Conservation (phyloP, 2,888 invertebrate species). For the Palloptera scutellata region DNA sequence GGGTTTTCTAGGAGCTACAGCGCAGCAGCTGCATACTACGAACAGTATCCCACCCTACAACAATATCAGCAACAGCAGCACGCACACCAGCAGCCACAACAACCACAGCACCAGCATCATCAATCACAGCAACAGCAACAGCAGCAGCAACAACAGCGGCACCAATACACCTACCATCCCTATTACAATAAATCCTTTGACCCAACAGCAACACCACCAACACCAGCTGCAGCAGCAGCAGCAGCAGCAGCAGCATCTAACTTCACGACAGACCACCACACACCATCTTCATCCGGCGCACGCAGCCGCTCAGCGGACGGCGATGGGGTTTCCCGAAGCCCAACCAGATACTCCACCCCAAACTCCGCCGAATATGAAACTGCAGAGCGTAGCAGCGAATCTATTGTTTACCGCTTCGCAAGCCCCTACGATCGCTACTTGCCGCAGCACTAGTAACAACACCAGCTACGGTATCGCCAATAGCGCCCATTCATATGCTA, state of each 20-base stretch:
- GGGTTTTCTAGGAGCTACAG: conserved; percentile 71
- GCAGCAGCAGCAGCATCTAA: conserved; percentile 52
- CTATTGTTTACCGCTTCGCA: conserved; percentile 73
- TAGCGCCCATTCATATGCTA: conserved; percentile 33
- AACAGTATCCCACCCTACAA: conserved; percentile 55
- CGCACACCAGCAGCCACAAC: conserved; percentile 31
- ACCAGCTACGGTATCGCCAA: conserved; percentile 19
- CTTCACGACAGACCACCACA: conserved; percentile 44
- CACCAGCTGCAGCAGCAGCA: conserved; percentile 42
- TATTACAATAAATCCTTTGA: conserved; percentile 49
- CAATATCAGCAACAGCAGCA: conserved; percentile 45
- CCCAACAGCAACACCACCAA: conserved; percentile 49
- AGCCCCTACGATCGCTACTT: conserved; percentile 68
- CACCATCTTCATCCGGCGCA: conserved; percentile 47
- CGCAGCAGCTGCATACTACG: conserved; percentile 62
- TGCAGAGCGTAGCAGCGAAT: conserved; percentile 80
- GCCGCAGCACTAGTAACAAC: conserved; percentile 58
- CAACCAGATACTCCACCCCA: conserved; percentile 90
- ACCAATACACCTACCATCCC: conserved; percentile 59
- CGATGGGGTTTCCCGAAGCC: conserved; percentile 84
- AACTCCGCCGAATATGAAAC: conserved; percentile 93
- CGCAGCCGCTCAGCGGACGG: conserved; percentile 60
- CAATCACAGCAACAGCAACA: conserved; percentile 50
- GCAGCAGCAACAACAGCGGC: conserved; percentile 49
- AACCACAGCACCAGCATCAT: conserved; percentile 24